Percentiles rank a stretch among this genome's conserved stretches.
Conservation (phyloP, 1,140 invertebrate species). For the Bombus balteatus region DNA sequence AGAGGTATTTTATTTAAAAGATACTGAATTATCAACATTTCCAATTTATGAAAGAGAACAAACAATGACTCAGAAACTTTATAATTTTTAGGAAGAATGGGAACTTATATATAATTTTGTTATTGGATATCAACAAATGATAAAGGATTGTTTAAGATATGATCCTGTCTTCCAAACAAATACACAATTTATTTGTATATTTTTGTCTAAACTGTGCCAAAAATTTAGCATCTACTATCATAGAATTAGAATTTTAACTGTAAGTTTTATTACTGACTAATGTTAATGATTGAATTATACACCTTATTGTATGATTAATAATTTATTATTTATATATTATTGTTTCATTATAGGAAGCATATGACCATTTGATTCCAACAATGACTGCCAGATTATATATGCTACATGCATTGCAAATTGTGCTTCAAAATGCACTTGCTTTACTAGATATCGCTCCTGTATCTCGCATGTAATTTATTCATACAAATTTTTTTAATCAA, state of each 20-base stretch:
- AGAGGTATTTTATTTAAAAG: slow-evolving; percentile 82
- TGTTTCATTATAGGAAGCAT: slow-evolving; percentile 82
- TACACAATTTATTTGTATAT: slow-evolving; percentile 86
- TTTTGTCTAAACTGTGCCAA: slow-evolving; percentile 85
- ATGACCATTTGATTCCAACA: slow-evolving; percentile 85
- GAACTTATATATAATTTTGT: slow-evolving; percentile 86
- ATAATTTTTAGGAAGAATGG: slow-evolving; percentile 87
- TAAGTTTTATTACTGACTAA: slow-evolving; percentile 75
- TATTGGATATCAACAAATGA: slow-evolving; percentile 84
- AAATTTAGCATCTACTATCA: slow-evolving; percentile 89
- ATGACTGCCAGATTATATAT: slow-evolving; percentile 87
- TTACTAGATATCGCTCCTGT: slow-evolving; percentile 86
- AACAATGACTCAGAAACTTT: background rate
- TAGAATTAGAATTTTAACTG: slow-evolving; percentile 86
- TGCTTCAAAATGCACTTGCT: slow-evolving; percentile 85
- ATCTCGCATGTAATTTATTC: slow-evolving; percentile 84
- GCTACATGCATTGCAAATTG: slow-evolving; percentile 85
- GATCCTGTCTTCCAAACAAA: slow-evolving; percentile 81
- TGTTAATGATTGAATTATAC: background rate
- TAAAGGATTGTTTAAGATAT: slow-evolving; percentile 82
- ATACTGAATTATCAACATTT: background rate
- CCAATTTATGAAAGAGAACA: background rate
- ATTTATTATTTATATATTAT: slow-evolving; percentile 47
- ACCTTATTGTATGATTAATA: slow-evolving; percentile 32
- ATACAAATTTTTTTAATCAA: background rate